A percentile compares a stretch with the other conserved stretches of the same genome.
These are phyloP conservation scores for Haliclona indistincta DNA, from an alignment of 37 sponge, comb jelly and placozoan species.

Conservation along the genomic window DNA sequence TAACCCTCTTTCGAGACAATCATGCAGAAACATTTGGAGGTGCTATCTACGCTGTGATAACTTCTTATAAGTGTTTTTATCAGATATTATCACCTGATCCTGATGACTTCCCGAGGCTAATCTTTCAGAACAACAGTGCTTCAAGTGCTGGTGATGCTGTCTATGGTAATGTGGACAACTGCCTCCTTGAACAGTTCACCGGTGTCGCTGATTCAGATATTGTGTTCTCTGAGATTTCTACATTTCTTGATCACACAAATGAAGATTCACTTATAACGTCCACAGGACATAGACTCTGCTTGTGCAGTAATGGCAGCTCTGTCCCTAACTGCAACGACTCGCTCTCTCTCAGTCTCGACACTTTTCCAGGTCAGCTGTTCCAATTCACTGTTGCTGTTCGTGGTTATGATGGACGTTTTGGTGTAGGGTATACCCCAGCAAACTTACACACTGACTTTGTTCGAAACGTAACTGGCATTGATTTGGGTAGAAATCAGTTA, in stretches of 20 bases:
- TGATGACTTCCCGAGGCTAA: background rate
- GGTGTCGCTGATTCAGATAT: background rate
- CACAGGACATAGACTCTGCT: background rate
- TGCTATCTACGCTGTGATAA: constrained; percentile 5
- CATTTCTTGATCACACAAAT: background rate
- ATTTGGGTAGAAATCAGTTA: background rate
- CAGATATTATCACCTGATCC: no score
- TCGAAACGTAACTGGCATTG: background rate
- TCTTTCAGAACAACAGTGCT: constrained; percentile 1
- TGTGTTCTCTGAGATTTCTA: background rate
- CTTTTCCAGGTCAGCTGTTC: constrained; percentile 4
- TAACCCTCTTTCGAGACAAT: background rate
- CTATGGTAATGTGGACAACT: background rate
- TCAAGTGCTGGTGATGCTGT: background rate
- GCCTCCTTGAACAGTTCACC: background rate
- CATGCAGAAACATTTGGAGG: constrained; percentile 4
- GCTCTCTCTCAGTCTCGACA: background rate
- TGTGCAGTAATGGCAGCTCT: background rate
- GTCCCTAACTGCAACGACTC: background rate
- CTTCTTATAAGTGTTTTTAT: constrained; percentile 4
- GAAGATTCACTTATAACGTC: background rate
- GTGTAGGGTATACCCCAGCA: background rate
- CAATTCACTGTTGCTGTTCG: background rate
- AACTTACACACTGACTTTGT: background rate
- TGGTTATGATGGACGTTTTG: background rate